phyloP scores from a whole-genome alignment of 1,140 invertebrate species.

The Eciton burchellii region DNA sequence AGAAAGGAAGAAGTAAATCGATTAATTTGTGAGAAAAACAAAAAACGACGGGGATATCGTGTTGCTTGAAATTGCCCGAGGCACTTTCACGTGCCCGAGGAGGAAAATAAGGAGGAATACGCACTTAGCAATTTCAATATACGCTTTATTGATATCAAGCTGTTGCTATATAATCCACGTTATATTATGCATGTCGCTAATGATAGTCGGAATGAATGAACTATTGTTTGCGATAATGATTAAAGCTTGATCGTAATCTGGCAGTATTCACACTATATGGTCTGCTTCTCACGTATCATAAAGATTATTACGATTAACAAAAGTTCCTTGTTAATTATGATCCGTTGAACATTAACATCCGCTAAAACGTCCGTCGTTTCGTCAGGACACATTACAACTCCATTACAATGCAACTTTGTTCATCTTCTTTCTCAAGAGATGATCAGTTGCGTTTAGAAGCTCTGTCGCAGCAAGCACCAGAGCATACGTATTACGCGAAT shows the following conservation, averaged over 20 bases:
- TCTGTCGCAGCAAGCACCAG: not conserved
- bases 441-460: too few relatives aligned
- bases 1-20: not conserved
- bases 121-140: conserved; percentile 32
- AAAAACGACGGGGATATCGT: not conserved
- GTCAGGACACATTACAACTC: not conserved
- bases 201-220: conserved; percentile 20
- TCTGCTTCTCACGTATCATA: conserved; percentile 12
- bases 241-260: conserved; percentile 57
- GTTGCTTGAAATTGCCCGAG: conserved; percentile 18
- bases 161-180: conserved; percentile 29
- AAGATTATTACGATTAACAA: conserved; percentile 14
- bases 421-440: not conserved
- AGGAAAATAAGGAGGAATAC: not conserved
- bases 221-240: conserved; percentile 24
- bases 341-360: conserved; percentile 4
- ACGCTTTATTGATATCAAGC: conserved; percentile 57
- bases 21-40: conserved; percentile 30
- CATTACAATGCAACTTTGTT: not conserved
- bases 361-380: not conserved
- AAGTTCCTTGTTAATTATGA: conserved; percentile 6
- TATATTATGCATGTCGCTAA: conserved; percentile 5
- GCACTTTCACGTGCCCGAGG: not conserved
- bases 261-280: conserved; percentile 63
- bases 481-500: conserved; percentile 55